A percentile compares a stretch with the other conserved stretches of the same genome.
Evolutionary conservation across 2,113 vertebrate species (phyloP).

Genomic region (Neomonachus schauinslandi): DNA sequence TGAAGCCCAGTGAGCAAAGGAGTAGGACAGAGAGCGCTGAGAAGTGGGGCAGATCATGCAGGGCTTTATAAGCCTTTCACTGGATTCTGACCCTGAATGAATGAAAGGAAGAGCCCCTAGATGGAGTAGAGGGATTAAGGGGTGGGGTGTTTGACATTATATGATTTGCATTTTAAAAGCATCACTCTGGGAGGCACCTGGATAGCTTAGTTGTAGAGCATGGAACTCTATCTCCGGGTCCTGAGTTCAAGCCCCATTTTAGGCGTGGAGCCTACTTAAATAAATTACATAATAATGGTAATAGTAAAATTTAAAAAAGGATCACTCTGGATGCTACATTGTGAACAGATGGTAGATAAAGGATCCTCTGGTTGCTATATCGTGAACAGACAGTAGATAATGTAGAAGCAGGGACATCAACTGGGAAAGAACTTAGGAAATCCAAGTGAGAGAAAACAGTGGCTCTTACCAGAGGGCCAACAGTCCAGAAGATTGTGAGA

Average conservation of each 20-base stretch:
- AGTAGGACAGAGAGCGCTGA: neutral
- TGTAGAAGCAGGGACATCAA: neutral
- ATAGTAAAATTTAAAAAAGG: neutral
- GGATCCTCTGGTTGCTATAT: neutral
- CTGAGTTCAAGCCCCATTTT: neutral
- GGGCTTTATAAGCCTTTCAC: neutral
- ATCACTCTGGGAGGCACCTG: neutral
- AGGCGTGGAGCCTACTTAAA: neutral
- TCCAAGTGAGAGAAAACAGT: neutral
- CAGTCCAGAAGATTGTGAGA: neutral
- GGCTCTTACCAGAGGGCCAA: neutral
- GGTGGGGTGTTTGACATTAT: neutral
- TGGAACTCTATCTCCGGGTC: neutral
- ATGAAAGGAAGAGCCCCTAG: neutral
- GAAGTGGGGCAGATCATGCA: neutral
- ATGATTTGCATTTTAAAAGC: neutral
- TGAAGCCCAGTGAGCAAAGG: neutral
- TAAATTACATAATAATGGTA: neutral
- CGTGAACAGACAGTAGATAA: neutral
- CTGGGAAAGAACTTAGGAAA: neutral
- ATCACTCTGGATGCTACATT: neutral
- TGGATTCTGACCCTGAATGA: neutral
- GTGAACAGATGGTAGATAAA: neutral
- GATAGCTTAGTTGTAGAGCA: neutral
- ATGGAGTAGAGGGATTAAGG: neutral